Percentiles rank a stretch among this genome's conserved stretches.
Evolutionary conservation across 2,888 invertebrate genomes (phyloP).

Genomic region (Isotomurus palustris): DNA sequence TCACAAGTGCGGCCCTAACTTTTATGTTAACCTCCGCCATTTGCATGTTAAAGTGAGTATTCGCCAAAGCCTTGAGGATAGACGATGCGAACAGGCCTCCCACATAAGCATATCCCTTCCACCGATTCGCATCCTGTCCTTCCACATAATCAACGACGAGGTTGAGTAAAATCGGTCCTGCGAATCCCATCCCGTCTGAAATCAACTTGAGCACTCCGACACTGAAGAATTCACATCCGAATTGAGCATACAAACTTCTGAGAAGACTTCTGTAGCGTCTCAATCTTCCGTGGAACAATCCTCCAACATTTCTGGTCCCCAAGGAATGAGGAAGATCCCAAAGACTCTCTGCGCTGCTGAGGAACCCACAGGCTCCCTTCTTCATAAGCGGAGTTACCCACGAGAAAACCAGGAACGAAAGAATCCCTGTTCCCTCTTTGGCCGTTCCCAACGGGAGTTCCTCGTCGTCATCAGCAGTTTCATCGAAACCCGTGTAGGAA

Average conservation of each 20-base stretch:
- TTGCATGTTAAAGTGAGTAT: conserved; percentile 83
- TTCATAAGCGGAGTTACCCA: conserved; percentile 83
- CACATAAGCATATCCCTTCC: conserved; percentile 63
- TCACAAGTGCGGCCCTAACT: conserved; percentile 78
- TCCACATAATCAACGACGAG: conserved; percentile 74
- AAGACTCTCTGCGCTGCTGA: conserved; percentile 72
- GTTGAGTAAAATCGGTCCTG: conserved; percentile 82
- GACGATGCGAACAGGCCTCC: conserved; percentile 62
- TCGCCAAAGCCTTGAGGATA: conserved; percentile 69
- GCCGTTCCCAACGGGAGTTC: conserved; percentile 73
- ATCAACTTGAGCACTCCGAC: conserved; percentile 77
- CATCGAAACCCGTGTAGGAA: conserved; percentile 62
- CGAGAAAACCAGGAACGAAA: conserved; percentile 72
- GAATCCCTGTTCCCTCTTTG: conserved; percentile 62
- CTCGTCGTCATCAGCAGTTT: conserved; percentile 57
- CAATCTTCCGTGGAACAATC: conserved; percentile 52
- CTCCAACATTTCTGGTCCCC: conserved; percentile 60
- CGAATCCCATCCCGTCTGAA: conserved; percentile 78
- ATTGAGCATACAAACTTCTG: conserved; percentile 66
- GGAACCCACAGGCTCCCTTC: conserved; percentile 69
- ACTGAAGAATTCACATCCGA: conserved; percentile 75
- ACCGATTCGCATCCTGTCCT: conserved; percentile 48
- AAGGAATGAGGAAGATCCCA: conserved; percentile 71
- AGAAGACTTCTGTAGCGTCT: conserved; percentile 52
- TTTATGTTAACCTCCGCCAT: conserved; percentile 79